phyloP scores from a whole-genome alignment of 2,113 vertebrate species.

The Pipa parva region DNA sequence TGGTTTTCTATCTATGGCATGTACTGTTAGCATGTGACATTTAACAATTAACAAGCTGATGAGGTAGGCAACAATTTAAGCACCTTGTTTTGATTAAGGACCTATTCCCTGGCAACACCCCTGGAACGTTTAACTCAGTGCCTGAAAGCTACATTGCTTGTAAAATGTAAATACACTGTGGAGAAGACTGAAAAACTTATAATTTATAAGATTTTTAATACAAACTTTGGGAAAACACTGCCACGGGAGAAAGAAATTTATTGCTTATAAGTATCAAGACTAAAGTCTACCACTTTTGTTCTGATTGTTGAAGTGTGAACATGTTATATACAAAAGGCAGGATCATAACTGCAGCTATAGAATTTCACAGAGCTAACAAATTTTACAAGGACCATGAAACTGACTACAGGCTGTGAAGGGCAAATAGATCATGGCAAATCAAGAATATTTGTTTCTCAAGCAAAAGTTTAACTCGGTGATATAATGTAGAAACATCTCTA shows the following conservation, averaged over 20 bases:
- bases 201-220: neutral
- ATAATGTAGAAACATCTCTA: neutral
- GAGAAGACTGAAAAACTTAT: neutral
- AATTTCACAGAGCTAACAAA: slow-evolving; percentile 41
- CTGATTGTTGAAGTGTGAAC: slow-evolving; percentile 37
- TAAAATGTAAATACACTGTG: neutral
- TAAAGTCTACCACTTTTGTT: slow-evolving; percentile 23
- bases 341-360: slow-evolving; percentile 39
- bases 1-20: no score
- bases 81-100: no score
- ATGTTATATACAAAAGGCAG: slow-evolving; percentile 40
- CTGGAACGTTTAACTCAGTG: neutral
- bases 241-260: neutral
- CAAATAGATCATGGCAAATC: slow-evolving; percentile 36
- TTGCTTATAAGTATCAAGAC: slow-evolving; percentile 26
- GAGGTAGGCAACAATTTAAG: no score
- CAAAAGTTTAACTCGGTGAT: slow-evolving; percentile 14
- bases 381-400: slow-evolving; percentile 42
- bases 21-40: no score
- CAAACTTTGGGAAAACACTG: no score
- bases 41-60: no score
- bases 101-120: no score
- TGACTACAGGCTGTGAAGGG: slow-evolving; percentile 42
- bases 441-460: slow-evolving; percentile 38
- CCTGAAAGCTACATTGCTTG: neutral